These are phyloP conservation scores for Stenodera caucasica DNA, from an alignment of 2,888 invertebrate species.

Conservation along the genomic window DNA sequence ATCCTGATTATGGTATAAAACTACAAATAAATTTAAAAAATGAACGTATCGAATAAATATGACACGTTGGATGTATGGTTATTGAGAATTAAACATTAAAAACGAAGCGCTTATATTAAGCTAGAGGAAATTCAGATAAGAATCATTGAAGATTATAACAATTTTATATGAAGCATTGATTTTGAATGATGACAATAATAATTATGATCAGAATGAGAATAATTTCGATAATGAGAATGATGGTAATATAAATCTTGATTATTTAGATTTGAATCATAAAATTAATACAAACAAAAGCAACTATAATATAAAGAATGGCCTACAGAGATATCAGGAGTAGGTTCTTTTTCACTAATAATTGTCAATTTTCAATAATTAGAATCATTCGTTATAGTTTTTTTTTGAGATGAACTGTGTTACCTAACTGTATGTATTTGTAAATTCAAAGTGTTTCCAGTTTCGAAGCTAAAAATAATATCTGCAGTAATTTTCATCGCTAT, in stretches of 20 bases:
- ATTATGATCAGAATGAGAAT: conserved; percentile 19
- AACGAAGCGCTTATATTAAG: conserved; percentile 94
- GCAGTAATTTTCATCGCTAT: no score
- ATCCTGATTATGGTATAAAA: conserved; percentile 78
- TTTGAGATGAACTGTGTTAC: no score
- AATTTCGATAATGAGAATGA: conserved; percentile 47
- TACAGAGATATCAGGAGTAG: no score
- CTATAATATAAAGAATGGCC: no score
- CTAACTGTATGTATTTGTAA: no score
- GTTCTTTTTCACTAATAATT: no score
- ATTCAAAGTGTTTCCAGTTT: no score
- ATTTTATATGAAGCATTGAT: conserved; percentile 78
- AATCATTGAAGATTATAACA: conserved; percentile 86
- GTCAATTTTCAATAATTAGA: no score
- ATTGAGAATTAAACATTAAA: conserved; percentile 88
- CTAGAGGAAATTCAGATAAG: conserved; percentile 96
- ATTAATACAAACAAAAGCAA: no score
- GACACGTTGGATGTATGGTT: conserved; percentile 86
- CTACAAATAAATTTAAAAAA: conserved; percentile 74
- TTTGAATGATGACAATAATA: conserved; percentile 45
- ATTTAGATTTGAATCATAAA: conserved; percentile 66
- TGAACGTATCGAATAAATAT: conserved; percentile 82
- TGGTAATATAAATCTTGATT: conserved; percentile 53
- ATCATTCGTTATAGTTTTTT: no score
- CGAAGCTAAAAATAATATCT: no score